phyloP scores from a whole-genome alignment of 2,888 invertebrate genomes.

The Drosophila nr. perissopoda region DNA sequence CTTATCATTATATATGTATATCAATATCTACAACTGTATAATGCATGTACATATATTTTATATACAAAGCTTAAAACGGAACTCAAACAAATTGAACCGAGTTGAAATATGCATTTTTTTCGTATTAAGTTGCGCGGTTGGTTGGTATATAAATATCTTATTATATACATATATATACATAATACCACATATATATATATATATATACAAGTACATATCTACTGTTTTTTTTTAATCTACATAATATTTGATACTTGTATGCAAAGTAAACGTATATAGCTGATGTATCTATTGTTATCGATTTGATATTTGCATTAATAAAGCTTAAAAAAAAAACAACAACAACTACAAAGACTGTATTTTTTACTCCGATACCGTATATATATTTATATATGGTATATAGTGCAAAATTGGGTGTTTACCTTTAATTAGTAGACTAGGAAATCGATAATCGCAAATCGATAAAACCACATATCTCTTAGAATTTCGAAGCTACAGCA shows the following conservation, averaged over 20 bases:
- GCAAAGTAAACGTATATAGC: conserved; percentile 50
- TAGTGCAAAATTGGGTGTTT: neutral
- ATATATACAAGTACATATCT: conserved; percentile 5
- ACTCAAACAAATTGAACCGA: conserved; percentile 49
- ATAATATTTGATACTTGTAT: conserved; percentile 50
- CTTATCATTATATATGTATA: conserved; percentile 11
- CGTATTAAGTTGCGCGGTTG: conserved; percentile 72
- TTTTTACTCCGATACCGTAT: neutral
- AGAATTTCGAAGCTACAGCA: neutral
- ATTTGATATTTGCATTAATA: conserved; percentile 76
- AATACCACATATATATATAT: conserved; percentile 20
- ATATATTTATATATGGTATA: neutral
- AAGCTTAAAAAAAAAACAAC: conserved; percentile 52
- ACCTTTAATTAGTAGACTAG: no score
- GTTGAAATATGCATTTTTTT: conserved; percentile 48
- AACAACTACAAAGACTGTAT: neutral
- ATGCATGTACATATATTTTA: conserved; percentile 31
- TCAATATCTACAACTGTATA: conserved; percentile 32
- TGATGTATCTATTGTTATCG: conserved; percentile 77
- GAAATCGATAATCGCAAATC: neutral
- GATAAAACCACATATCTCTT: neutral
- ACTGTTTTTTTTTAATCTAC: conserved; percentile 49
- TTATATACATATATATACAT: conserved; percentile 24
- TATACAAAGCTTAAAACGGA: conserved; percentile 25
- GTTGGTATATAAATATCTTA: conserved; percentile 58